These are phyloP conservation scores for Cyprinodon brontotheroides DNA, from an alignment of 2,113 vertebrate genomes.

Conservation along the genomic window DNA sequence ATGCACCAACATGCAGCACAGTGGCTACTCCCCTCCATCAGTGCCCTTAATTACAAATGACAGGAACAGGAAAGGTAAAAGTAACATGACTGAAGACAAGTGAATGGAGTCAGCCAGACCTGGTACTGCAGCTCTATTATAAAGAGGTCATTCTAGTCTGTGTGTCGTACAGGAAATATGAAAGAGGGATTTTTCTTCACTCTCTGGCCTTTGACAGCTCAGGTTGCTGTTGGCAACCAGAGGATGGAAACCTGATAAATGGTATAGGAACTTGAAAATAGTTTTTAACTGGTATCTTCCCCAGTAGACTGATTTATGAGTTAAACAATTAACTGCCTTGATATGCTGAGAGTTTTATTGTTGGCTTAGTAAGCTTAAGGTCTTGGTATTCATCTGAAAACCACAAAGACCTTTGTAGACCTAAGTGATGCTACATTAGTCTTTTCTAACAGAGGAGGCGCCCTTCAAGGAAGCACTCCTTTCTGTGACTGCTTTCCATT, in stretches of 20 bases:
- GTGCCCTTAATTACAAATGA: conserved; percentile 39
- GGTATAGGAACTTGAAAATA: background rate
- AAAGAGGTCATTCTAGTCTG: conserved; percentile 7
- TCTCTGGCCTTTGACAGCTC: background rate
- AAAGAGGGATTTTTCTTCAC: background rate
- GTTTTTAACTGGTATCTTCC: background rate
- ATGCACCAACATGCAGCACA: too few species aligned
- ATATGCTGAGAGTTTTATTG: too few species aligned
- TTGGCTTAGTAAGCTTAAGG: too few species aligned
- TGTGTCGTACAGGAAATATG: conserved; percentile 10
- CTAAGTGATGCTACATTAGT: too few species aligned
- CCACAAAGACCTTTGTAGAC: too few species aligned
- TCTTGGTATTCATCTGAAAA: too few species aligned
- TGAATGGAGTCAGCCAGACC: conserved; percentile 27
- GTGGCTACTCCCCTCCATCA: background rate
- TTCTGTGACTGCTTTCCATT: too few species aligned
- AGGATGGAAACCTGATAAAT: conserved; percentile 1
- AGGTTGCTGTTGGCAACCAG: conserved; percentile 15
- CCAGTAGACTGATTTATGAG: too few species aligned
- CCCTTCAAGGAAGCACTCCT: too few species aligned
- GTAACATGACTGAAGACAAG: conserved; percentile 37
- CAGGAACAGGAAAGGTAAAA: conserved; percentile 48
- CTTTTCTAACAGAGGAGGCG: too few species aligned
- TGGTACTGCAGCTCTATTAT: conserved; percentile 14
- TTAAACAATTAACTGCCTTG: too few species aligned